A percentile compares a stretch with the other conserved stretches of the same genome.
Evolutionary conservation across 2,797 vertebrate genomes (phyloP).

Genomic region (Hipposideros larvatus): DNA sequence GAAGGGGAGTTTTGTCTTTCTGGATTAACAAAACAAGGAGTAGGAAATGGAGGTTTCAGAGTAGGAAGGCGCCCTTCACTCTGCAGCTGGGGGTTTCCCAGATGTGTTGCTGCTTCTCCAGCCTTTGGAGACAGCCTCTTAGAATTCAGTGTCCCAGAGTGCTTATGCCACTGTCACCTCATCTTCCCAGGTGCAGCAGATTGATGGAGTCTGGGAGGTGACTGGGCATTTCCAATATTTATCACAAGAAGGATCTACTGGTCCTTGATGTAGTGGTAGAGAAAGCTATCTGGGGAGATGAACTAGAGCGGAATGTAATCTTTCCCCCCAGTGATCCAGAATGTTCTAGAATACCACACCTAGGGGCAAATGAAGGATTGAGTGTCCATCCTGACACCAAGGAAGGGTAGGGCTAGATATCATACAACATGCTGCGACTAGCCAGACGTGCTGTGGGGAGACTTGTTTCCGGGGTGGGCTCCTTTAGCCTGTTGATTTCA

Average conservation of each 20-base stretch:
- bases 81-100: neutral
- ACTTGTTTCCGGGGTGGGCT: neutral
- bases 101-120: neutral
- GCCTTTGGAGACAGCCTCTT: neutral
- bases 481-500: neutral
- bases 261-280: neutral
- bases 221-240: neutral
- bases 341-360: neutral
- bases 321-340: neutral
- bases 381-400: neutral
- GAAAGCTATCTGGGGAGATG: neutral
- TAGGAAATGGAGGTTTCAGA: neutral
- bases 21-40: neutral
- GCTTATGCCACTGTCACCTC: neutral
- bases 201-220: neutral
- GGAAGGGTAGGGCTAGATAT: neutral
- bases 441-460: neutral
- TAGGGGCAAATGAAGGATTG: neutral
- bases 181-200: neutral
- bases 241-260: neutral
- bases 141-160: neutral
- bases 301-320: neutral
- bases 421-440: neutral
- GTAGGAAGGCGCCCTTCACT: neutral
- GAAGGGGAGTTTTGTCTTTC: conserved; percentile 35